Conservation (phyloP, 2,888 invertebrate genomes). For the Smittia sp. region DNA sequence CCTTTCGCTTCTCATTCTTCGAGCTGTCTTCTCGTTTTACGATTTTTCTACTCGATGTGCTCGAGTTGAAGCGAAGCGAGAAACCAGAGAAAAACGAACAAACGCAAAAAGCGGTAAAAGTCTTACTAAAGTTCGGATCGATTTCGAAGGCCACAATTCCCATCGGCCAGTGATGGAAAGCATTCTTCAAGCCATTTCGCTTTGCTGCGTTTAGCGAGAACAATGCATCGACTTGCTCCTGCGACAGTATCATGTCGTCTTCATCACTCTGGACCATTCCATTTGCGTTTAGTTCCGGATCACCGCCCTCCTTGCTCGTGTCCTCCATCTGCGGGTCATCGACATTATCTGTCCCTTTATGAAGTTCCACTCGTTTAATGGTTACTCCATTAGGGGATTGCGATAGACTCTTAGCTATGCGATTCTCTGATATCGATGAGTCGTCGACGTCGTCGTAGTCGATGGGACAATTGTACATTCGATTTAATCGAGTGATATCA, state of each 20-base stretch:
- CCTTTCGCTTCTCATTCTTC: background rate
- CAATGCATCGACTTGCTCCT: constrained; percentile 31
- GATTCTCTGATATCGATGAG: background rate
- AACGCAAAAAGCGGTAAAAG: background rate
- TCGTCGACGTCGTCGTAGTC: background rate
- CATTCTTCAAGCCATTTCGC: constrained; percentile 22
- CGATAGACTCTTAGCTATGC: background rate
- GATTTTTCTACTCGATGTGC: background rate
- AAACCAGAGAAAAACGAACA: background rate
- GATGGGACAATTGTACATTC: constrained; percentile 45
- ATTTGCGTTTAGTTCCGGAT: background rate
- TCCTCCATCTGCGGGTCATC: background rate
- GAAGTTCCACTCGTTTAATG: background rate
- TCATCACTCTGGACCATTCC: background rate
- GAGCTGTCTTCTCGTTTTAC: background rate
- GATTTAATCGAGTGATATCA: constrained; percentile 46
- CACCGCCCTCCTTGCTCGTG: background rate
- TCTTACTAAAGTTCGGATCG: constrained; percentile 26
- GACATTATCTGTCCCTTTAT: background rate
- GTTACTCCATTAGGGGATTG: background rate
- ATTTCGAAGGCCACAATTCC: constrained; percentile 33
- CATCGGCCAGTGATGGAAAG: constrained; percentile 34
- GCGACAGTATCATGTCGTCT: constrained; percentile 26
- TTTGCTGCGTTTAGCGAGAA: constrained; percentile 14
- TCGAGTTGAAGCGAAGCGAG: background rate